Conservation (phyloP, 1,140 invertebrate species). For the Sitophilus oryzae region DNA sequence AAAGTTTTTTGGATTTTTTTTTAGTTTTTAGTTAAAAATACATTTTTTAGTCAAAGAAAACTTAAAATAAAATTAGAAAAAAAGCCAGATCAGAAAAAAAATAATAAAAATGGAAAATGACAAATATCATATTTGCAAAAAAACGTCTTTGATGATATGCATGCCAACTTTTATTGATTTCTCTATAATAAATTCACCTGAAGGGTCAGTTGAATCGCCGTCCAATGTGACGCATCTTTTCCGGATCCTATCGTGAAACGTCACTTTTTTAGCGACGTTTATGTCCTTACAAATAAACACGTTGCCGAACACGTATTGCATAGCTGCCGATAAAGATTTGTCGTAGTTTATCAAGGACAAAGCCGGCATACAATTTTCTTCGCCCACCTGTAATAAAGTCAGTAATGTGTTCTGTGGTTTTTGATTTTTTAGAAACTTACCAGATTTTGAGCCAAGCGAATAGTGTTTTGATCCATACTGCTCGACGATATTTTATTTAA, state of each 20-base stretch:
- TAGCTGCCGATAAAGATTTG: slow-evolving; percentile 62
- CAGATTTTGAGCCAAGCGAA: slow-evolving; percentile 67
- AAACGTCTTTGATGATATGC: no score
- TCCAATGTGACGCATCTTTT: slow-evolving; percentile 83
- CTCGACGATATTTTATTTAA: slow-evolving; percentile 78
- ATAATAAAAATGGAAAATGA: no score
- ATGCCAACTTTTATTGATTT: no score
- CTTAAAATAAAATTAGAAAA: no score
- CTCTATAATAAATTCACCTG: slow-evolving; percentile 52
- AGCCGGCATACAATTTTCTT: slow-evolving; percentile 77
- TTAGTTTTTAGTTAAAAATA: no score
- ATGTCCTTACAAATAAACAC: slow-evolving; percentile 80
- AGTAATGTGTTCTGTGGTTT: no score
- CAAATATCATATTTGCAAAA: no score
- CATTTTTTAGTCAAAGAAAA: no score
- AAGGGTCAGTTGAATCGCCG: slow-evolving; percentile 87
- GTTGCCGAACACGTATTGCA: slow-evolving; percentile 85
- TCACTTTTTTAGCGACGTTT: slow-evolving; percentile 66
- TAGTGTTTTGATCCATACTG: slow-evolving; percentile 53
- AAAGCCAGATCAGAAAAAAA: no score
- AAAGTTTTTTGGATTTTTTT: no score
- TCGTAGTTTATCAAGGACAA: slow-evolving; percentile 78
- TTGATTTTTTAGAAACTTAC: no score
- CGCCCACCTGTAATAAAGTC: slow-evolving; percentile 54
- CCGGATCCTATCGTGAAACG: slow-evolving; percentile 70